Base-by-base conservation (phyloP, 2,797 vertebrate genomes). In the Accipiter badius region DNA sequence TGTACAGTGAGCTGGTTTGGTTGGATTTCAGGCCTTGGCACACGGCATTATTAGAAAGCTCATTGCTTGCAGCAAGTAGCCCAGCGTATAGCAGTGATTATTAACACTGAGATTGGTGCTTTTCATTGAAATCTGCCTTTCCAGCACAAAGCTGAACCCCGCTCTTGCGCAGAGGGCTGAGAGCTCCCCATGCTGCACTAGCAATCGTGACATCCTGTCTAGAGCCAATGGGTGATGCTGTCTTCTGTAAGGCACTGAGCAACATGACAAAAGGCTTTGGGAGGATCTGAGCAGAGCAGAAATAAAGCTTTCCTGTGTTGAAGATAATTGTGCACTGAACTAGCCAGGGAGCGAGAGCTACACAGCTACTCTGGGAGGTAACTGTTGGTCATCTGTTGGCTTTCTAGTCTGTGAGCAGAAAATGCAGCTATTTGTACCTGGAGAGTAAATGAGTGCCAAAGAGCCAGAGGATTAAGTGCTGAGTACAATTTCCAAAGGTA, bases 341-440 rank as follows among this genome's bases (percentile, higher is more conserved):
- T 6, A 31, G 73, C 33, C 71, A 31, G 69, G 69, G 77, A 93
- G 63, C 2, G 2, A 52, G 58, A 82, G 65, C 86, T 37, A 4
- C 44, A 17, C 37, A 28, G 83, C 63, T 42, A 0, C 52, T 37
- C 37, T 10, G 35, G 69, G 71, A 73, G 42, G 89, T 73, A 62
- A 73, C 55, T 35, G 17, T 31, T 72, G 86, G 62, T 74, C 81
- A 52, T 42, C 71, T 66, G 35, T 69, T 90, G 88, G 66, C 62
- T 94, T 72, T 82, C 61, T 31, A 19, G 28, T 18, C 42, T 28
- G 24, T 18, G 67, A 42, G 31, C 81, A 80, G 81, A 59, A 90
- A 91, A 63, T 33, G 73, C 58, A 82, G 85, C 62, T 83, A n/a
- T 76, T 80, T 90, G 91, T 80, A 88, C 85, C 96, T 86, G 94